Evolutionary conservation across 2,113 vertebrate species (phyloP), one percentile per base, ranked within the genome.

Genomic region (Malurus cyaneus): DNA sequence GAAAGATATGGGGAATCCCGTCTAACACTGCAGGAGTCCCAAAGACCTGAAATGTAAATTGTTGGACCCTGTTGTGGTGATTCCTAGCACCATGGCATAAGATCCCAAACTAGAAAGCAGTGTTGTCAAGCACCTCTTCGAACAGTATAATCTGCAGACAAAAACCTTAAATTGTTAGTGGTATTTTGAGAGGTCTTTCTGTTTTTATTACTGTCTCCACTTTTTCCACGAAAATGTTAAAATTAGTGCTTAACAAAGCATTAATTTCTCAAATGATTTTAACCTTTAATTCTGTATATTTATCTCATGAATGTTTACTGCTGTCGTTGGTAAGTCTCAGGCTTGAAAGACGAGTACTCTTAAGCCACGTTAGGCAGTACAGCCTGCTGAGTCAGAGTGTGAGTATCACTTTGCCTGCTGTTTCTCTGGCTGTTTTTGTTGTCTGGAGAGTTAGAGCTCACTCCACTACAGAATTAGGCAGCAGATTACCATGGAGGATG

Each of bases 111-210:
- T 50, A 70, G 81, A 76, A 32, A 76, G 46, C 18, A 49, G 9
- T 0, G 0, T 6, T 2, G 9, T 17, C 28, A 41, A 71, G n/a
- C 18, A 11, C 64, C 73, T 46, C 18, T 49, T 57, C 26, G 29
- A 28, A 34, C 6, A 11, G 32, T 19, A 56, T 31, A 49, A 84
- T 89, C 61, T 87, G 57, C 39, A 74, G 26, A 34, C 56, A 84
- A 67, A 77, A 52, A 1, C 20, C n/a, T 70, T 59, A 11, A 92
- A 28, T 29, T 24, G 1, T 41, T 52, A 6, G 11, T 29, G 41
- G 26, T 60, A 17, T 19, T 50, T 86, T 56, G 41, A 71, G 13
- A 9, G 2, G 2, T 74, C 21, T 53, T 87, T 82, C 39, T 34
- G 49, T 32, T 79, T 74, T 32, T 64, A 25, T 11, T 62, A 34